Conservation (phyloP, 2,888 invertebrate species). For the Tinea semifulvella region DNA sequence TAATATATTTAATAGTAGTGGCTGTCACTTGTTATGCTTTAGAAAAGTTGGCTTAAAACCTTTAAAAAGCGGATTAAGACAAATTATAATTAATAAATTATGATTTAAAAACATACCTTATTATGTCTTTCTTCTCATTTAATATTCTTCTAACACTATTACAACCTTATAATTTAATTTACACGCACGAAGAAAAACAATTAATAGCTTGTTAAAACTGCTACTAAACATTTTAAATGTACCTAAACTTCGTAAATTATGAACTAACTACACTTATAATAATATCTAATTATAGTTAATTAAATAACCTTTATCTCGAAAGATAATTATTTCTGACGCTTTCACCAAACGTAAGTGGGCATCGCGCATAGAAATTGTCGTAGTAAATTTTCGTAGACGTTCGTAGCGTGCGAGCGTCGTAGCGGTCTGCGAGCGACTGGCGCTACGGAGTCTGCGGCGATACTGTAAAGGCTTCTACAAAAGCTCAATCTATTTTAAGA, state of each 20-base stretch:
- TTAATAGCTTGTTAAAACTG: background rate
- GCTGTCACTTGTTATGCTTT: too few species aligned
- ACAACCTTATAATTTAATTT: background rate
- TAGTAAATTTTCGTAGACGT: constrained; percentile 4
- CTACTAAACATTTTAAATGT: background rate
- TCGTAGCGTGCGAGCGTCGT: background rate
- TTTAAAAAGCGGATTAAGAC: too few species aligned
- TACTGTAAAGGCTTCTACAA: background rate
- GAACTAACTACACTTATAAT: background rate
- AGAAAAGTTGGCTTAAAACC: too few species aligned
- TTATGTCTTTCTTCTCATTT: too few species aligned
- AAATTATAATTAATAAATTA: too few species aligned
- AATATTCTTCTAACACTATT: too few species aligned
- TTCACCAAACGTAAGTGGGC: background rate
- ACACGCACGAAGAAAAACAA: background rate
- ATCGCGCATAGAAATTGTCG: constrained; percentile 1
- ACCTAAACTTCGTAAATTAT: background rate
- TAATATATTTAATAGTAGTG: too few species aligned
- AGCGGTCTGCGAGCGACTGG: background rate
- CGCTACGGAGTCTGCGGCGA: background rate
- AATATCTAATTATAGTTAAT: background rate
- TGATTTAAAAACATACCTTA: too few species aligned
- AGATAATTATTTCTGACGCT: too few species aligned
- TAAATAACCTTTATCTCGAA: background rate
- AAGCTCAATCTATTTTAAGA: constrained; percentile 1